Evolutionary conservation across 2,888 invertebrate species (phyloP).

Genomic region (Rotaria sp.): DNA sequence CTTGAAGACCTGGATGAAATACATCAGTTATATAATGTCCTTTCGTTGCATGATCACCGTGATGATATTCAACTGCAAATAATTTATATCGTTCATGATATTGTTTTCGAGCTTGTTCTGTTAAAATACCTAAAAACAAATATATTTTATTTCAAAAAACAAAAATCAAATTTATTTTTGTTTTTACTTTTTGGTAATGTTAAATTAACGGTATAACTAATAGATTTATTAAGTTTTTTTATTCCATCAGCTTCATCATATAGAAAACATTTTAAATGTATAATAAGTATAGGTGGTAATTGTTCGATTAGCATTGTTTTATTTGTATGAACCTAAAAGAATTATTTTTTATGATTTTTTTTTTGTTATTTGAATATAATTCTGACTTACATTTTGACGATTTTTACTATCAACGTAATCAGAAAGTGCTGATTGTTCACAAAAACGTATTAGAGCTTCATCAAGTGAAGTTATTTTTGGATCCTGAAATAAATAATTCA

Average conservation of each 20-base stretch:
- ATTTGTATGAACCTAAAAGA: slow-evolving; percentile 65
- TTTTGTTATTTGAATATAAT: too few species aligned
- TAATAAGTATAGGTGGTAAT: slow-evolving; percentile 75
- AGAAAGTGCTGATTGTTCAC: slow-evolving; percentile 13
- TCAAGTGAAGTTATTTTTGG: neutral
- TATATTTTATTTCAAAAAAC: too few species aligned
- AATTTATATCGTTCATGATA: slow-evolving; percentile 35
- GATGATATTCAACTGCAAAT: slow-evolving; percentile 77
- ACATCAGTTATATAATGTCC: slow-evolving; percentile 91
- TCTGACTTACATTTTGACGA: neutral
- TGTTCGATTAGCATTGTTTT: slow-evolving; percentile 80
- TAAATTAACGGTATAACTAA: slow-evolving; percentile 66
- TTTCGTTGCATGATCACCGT: slow-evolving; percentile 81
- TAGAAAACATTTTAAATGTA: slow-evolving; percentile 83
- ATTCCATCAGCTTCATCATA: slow-evolving; percentile 75
- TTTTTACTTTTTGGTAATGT: slow-evolving; percentile 50
- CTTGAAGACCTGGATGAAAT: slow-evolving; percentile 74
- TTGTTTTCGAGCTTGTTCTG: neutral
- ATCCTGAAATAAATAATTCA: neutral
- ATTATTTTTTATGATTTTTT: too few species aligned
- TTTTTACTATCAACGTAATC: slow-evolving; percentile 16
- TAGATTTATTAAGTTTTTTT: slow-evolving; percentile 80
- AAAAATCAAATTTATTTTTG: too few species aligned
- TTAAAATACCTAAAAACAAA: slow-evolving; percentile 27
- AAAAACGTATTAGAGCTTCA: neutral